These are phyloP conservation scores for Coreius guichenoti DNA, from an alignment of 2,797 vertebrate species.

Conservation along the genomic window DNA sequence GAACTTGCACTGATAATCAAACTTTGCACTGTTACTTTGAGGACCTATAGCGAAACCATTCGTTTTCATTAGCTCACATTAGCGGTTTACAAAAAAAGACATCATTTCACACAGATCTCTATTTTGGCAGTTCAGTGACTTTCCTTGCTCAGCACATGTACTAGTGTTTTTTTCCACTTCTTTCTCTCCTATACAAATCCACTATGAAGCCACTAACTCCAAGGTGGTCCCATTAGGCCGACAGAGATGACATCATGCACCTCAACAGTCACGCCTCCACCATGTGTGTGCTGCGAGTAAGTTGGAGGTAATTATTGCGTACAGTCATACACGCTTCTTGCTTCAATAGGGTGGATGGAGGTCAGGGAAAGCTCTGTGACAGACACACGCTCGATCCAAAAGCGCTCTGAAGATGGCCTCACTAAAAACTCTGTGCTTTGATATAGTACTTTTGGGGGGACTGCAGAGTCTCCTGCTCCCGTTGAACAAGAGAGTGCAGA, in stretches of 20 bases:
- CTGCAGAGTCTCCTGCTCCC: slow-evolving; percentile 20
- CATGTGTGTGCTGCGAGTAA: slow-evolving; percentile 44
- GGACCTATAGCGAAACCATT: not conserved
- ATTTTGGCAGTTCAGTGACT: slow-evolving; percentile 48
- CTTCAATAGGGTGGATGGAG: slow-evolving; percentile 15
- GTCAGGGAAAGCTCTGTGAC: slow-evolving; percentile 2
- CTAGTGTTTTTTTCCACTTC: slow-evolving; percentile 44
- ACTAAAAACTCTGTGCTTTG: slow-evolving; percentile 42
- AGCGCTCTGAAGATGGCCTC: slow-evolving; percentile 27
- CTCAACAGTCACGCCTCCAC: slow-evolving; percentile 41
- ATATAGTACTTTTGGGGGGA: slow-evolving; percentile 5
- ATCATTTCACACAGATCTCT: slow-evolving; percentile 44
- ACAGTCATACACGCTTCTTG: slow-evolving; percentile 26
- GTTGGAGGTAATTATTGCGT: not conserved
- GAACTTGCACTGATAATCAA: not conserved
- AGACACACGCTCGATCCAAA: slow-evolving; percentile 8
- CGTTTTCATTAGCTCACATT: slow-evolving; percentile 38
- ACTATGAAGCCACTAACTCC: slow-evolving; percentile 43
- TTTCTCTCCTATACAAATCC: slow-evolving; percentile 24
- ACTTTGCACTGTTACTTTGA: not conserved
- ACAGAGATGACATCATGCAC: slow-evolving; percentile 50
- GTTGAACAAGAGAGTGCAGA: slow-evolving; percentile 68
- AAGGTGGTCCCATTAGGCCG: slow-evolving; percentile 60
- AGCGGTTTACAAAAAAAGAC: slow-evolving; percentile 37
- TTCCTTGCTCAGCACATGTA: slow-evolving; percentile 54